Conservation (phyloP, 1,140 invertebrate species). For the Leptopilina boulardi region DNA sequence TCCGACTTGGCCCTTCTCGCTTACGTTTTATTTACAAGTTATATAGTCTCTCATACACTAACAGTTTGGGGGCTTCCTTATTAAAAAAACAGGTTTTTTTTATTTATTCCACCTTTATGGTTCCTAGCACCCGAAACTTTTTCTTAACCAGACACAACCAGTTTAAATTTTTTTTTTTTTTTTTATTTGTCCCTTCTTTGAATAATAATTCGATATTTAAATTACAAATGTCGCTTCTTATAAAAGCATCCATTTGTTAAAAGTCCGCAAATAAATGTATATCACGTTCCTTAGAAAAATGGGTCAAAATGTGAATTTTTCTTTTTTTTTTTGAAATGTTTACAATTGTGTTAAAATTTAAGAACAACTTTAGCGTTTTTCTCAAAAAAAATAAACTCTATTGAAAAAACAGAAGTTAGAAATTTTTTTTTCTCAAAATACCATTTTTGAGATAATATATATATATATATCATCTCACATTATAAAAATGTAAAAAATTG, state of each 20-base stretch:
- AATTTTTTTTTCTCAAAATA: too few relatives aligned
- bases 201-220: conserved; percentile 1
- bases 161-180: neutral
- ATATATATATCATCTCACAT: too few relatives aligned
- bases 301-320: too few relatives aligned
- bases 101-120: conserved; percentile 15
- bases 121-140: conserved; percentile 18
- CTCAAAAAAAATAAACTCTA: too few relatives aligned
- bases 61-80: conserved; percentile 2
- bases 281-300: too few relatives aligned
- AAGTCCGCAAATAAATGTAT: neutral
- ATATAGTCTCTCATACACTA: neutral
- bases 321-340: too few relatives aligned
- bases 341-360: too few relatives aligned
- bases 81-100: conserved; percentile 21
- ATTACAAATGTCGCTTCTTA: conserved; percentile 7
- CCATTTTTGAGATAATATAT: too few relatives aligned
- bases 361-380: too few relatives aligned
- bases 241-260: conserved; percentile 10
- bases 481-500: too few relatives aligned
- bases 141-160: neutral
- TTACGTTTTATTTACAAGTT: conserved; percentile 24
- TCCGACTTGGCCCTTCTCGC: neutral
- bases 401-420: too few relatives aligned
- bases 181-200: conserved; percentile 16